Evolutionary conservation across 2,797 vertebrate genomes (phyloP).

Genomic region (Glyptemys insculpta): DNA sequence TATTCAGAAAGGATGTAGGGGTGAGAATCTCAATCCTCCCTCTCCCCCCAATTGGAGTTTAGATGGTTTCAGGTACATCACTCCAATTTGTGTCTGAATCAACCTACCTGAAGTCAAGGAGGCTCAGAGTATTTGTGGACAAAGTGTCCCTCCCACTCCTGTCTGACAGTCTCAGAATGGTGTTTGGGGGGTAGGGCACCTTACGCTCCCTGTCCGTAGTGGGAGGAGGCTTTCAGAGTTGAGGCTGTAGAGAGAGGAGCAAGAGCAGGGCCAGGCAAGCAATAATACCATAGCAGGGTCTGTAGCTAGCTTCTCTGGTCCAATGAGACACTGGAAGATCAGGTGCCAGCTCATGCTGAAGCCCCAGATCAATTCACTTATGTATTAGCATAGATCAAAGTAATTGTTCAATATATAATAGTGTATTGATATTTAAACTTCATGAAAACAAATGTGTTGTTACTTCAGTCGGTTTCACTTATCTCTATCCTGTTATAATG

Average conservation of each 20-base stretch:
- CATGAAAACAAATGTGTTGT: not conserved
- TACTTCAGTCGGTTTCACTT: not conserved
- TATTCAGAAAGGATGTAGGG: not conserved
- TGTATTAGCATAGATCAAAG: not conserved
- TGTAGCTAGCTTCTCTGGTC: not conserved
- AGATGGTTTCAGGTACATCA: not conserved
- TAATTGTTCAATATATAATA: not conserved
- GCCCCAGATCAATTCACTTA: not conserved
- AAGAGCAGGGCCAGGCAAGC: not conserved
- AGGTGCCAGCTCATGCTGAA: not conserved
- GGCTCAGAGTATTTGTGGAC: not conserved
- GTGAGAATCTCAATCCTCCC: not conserved
- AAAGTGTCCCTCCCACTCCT: not conserved
- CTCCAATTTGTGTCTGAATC: not conserved
- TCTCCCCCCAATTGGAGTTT: not conserved
- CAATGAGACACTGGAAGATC: not conserved
- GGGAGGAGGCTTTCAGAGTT: not conserved
- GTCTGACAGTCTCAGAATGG: not conserved
- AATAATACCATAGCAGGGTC: not conserved
- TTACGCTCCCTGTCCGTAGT: not conserved
- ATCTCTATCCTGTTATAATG: not conserved
- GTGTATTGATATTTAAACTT: not conserved
- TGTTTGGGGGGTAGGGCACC: not conserved
- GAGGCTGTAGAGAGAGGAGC: not conserved
- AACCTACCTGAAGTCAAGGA: not conserved